These are phyloP conservation scores for Cassiopea andromeda DNA, from an alignment of 30 jellyfish, hydroid and myxozoan species.

Conservation along the genomic window DNA sequence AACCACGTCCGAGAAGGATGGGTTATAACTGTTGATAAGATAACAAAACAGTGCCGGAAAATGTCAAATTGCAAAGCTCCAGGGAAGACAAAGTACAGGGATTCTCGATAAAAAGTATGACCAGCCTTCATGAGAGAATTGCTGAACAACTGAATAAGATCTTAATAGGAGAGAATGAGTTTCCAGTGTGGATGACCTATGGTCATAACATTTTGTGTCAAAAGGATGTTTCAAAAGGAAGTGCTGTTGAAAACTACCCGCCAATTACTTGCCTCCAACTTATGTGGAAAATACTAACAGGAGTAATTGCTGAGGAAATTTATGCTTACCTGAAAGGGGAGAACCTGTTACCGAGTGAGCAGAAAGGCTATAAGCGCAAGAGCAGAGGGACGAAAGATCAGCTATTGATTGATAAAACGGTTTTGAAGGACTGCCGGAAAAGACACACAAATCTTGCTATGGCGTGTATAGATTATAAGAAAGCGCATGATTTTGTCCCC, in stretches of 20 bases:
- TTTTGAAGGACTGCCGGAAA: conserved; percentile 10
- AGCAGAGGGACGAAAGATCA: background rate
- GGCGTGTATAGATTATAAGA: conserved; percentile 1
- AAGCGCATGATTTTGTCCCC: background rate
- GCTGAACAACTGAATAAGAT: conserved; percentile 8
- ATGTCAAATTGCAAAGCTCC: background rate
- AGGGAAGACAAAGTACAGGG: conserved; percentile 7
- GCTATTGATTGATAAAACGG: background rate
- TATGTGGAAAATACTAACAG: conserved; percentile 19
- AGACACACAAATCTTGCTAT: conserved; percentile 11
- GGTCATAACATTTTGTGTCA: conserved; percentile 22
- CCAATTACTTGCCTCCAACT: conserved; percentile 19
- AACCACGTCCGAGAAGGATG: background rate
- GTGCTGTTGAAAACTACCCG: conserved; percentile 19
- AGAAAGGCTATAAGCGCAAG: background rate
- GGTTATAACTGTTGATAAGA: background rate
- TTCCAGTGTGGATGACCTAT: conserved; percentile 2
- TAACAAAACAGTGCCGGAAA: background rate
- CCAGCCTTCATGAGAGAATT: conserved; percentile 11
- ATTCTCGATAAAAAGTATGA: conserved; percentile 9
- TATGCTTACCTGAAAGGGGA: background rate
- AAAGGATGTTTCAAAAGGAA: conserved; percentile 18
- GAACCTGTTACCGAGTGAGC: background rate
- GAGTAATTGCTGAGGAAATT: background rate
- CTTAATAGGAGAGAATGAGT: background rate